These are phyloP conservation scores for Sarcophilus harrisii DNA, from an alignment of 2,797 vertebrate genomes.

Conservation along the genomic window DNA sequence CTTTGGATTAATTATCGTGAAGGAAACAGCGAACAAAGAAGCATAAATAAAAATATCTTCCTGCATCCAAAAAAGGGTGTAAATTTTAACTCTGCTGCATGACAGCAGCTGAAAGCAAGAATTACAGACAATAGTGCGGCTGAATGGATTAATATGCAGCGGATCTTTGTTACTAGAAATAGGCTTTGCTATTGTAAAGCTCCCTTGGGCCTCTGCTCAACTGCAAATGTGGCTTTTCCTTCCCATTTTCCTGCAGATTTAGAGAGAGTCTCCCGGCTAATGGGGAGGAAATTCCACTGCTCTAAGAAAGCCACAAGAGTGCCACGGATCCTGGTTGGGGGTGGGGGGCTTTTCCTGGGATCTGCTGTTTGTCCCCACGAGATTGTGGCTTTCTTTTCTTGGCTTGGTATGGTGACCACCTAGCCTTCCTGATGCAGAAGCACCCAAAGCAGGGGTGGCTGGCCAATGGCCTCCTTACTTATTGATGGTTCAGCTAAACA, in stretches of 20 bases:
- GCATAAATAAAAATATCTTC: constrained; percentile 86
- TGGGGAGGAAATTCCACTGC: not conserved
- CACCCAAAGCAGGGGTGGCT: not conserved
- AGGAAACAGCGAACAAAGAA: constrained; percentile 85
- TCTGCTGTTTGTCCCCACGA: not conserved
- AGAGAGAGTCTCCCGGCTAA: constrained; percentile 48
- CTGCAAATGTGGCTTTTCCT: constrained; percentile 77
- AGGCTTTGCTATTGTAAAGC: constrained; percentile 77
- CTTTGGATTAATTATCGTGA: constrained; percentile 86
- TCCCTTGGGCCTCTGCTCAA: constrained; percentile 72
- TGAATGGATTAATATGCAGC: constrained; percentile 82
- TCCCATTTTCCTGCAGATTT: constrained; percentile 56
- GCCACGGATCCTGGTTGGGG: not conserved
- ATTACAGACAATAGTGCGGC: constrained; percentile 81
- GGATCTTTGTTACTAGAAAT: constrained; percentile 82
- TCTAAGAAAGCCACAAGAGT: not conserved
- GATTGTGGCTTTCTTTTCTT: not conserved
- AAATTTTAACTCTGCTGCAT: constrained; percentile 83
- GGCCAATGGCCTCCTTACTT: not conserved
- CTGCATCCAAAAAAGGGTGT: constrained; percentile 80
- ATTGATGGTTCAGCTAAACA: not conserved
- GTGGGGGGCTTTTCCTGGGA: not conserved
- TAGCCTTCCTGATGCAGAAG: not conserved
- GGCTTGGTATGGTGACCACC: not conserved
- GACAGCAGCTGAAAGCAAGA: constrained; percentile 85